Conservation (phyloP, 2,888 invertebrate species). For the Thereva nobilitata region DNA sequence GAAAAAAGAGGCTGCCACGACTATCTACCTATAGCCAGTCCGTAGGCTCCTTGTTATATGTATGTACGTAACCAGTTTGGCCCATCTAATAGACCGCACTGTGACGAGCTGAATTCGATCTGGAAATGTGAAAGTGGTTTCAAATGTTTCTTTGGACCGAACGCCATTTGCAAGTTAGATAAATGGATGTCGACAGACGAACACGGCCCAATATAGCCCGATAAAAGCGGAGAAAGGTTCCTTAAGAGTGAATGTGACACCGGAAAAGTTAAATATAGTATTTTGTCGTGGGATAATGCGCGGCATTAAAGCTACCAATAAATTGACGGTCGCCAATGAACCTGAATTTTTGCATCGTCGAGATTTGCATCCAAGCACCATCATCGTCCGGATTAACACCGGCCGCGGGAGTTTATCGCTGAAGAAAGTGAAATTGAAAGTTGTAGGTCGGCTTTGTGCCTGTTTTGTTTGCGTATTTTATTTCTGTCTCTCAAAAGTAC, state of each 20-base stretch:
- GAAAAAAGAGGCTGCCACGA: too few relatives aligned
- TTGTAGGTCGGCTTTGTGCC: neutral
- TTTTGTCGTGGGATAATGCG: too few relatives aligned
- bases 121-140: conserved; percentile 12
- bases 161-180: neutral
- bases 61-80: too few relatives aligned
- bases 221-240: neutral
- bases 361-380: neutral
- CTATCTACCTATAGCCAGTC: too few relatives aligned
- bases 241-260: conserved; percentile 1
- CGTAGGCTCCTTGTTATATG: too few relatives aligned
- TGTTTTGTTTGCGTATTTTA: too few relatives aligned
- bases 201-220: neutral
- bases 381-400: neutral
- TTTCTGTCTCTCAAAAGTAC: too few relatives aligned
- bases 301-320: neutral
- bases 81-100: too few relatives aligned
- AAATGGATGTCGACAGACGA: conserved; percentile 5
- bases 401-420: neutral
- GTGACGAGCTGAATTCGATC: neutral
- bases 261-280: neutral
- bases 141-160: neutral
- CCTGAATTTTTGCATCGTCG: neutral
- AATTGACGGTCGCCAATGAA: neutral
- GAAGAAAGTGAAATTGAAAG: conserved; percentile 8